A percentile compares a stretch with the other conserved stretches of the same genome.
These are phyloP conservation scores for Paramuricea clavata DNA, from an alignment of 92 coral and sea anemone species.

Conservation along the genomic window DNA sequence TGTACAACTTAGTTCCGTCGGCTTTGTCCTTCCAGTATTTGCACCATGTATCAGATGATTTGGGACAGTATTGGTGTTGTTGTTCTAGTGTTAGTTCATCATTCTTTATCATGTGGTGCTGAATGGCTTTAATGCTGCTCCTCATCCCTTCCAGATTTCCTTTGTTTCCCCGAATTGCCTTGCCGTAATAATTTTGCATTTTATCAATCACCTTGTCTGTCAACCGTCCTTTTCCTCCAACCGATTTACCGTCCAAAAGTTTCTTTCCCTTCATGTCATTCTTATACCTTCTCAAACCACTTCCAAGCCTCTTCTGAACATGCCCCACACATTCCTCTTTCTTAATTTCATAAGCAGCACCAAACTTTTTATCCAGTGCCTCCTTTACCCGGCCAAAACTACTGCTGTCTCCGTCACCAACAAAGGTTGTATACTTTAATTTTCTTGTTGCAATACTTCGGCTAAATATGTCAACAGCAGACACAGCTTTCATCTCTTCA, in stretches of 20 bases:
- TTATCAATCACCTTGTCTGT: constrained; percentile 54
- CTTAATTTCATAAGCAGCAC: constrained; percentile 18
- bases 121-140: constrained; percentile 38
- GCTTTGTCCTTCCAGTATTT: constrained; percentile 68
- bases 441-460: constrained; percentile 17
- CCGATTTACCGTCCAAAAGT: constrained; percentile 51
- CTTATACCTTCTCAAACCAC: constrained; percentile 19
- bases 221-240: constrained; percentile 54
- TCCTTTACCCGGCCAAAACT: constrained; percentile 35
- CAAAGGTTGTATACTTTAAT: constrained; percentile 41
- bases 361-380: constrained; percentile 33
- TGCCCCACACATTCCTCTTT: constrained; percentile 57
- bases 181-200: constrained; percentile 62
- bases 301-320: constrained; percentile 41
- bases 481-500: constrained; percentile 50
- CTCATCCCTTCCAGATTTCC: constrained; percentile 51
- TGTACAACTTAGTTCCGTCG: constrained; percentile 43
- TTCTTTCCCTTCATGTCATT: constrained; percentile 34
- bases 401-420: constrained; percentile 39
- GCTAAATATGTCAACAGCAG: constrained; percentile 38
- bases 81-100: constrained; percentile 40
- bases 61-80: constrained; percentile 68
- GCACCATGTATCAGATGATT: constrained; percentile 67
- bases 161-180: constrained; percentile 50
- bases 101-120: constrained; percentile 49